A percentile compares a stretch with the other conserved stretches of the same genome.
Conservation (phyloP, 1,140 invertebrate species). For the Apis dorsata region DNA sequence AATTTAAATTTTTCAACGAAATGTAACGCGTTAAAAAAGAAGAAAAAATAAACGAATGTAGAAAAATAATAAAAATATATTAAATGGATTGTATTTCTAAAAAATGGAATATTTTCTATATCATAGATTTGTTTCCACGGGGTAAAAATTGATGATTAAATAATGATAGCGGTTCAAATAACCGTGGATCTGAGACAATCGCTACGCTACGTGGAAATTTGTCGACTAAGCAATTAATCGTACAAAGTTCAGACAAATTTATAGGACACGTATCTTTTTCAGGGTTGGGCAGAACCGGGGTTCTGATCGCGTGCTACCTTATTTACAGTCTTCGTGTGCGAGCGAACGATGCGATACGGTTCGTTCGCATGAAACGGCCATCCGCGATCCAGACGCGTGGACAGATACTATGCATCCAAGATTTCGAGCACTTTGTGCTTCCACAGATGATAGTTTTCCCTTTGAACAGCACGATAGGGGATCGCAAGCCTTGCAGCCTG, state of each 20-base stretch:
- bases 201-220: background rate
- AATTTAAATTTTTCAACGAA: no score
- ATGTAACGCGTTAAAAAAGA: no score
- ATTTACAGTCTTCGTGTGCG: slow-evolving; percentile 88
- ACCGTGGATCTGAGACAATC: background rate
- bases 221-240: background rate
- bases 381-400: slow-evolving; percentile 90
- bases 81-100: no score
- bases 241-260: background rate
- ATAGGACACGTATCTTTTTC: slow-evolving; percentile 39
- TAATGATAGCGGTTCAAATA: background rate
- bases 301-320: slow-evolving; percentile 92
- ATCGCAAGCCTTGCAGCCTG: slow-evolving; percentile 85
- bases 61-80: no score
- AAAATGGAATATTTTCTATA: no score
- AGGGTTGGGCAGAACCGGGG: slow-evolving; percentile 91
- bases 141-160: no score
- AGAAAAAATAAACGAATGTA: no score
- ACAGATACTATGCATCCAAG: slow-evolving; percentile 90
- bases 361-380: slow-evolving; percentile 89
- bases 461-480: slow-evolving; percentile 77
- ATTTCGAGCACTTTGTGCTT: slow-evolving; percentile 90
- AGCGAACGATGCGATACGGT: slow-evolving; percentile 90
- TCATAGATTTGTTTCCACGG: no score
- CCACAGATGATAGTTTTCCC: slow-evolving; percentile 90